Percentiles rank a stretch among this genome's conserved stretches.
phyloP scores from a whole-genome alignment of 2,888 invertebrate species.

The Trisateles emortualis region DNA sequence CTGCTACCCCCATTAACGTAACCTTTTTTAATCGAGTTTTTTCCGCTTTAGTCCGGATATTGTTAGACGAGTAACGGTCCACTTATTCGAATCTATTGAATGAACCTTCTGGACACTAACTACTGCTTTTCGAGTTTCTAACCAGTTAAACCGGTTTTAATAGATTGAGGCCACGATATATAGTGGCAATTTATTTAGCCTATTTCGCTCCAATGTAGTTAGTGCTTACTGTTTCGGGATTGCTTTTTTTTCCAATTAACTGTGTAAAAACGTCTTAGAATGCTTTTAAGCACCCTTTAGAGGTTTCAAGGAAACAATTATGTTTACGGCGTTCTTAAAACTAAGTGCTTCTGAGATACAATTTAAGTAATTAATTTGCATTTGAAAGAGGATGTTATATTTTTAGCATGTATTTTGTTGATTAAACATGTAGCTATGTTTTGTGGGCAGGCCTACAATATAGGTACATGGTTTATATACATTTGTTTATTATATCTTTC shows the following conservation, averaged over 20 bases:
- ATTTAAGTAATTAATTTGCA: constrained; percentile 1
- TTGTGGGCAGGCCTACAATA: no score
- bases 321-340: constrained; percentile 3
- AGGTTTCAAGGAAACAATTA: constrained; percentile 2
- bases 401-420: background rate
- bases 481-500: no score
- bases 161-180: constrained; percentile 70
- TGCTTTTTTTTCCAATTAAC: constrained; percentile 31
- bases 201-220: constrained; percentile 33
- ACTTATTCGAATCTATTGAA: constrained; percentile 79
- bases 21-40: constrained; percentile 79
- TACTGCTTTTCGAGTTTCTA: constrained; percentile 73
- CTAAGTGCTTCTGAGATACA: background rate
- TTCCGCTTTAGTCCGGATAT: constrained; percentile 77
- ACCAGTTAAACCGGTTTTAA: constrained; percentile 75
- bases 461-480: no score
- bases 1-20: constrained; percentile 73
- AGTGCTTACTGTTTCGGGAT: constrained; percentile 29
- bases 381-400: background rate
- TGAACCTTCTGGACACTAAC: constrained; percentile 71
- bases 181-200: constrained; percentile 60
- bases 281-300: background rate
- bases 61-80: constrained; percentile 75
- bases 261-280: constrained; percentile 9
- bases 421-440: no score